A percentile compares a stretch with the other conserved stretches of the same genome.
These are phyloP conservation scores for Thalassarche chlororhynchos DNA, from an alignment of 2,113 vertebrate species.

Conservation along the genomic window DNA sequence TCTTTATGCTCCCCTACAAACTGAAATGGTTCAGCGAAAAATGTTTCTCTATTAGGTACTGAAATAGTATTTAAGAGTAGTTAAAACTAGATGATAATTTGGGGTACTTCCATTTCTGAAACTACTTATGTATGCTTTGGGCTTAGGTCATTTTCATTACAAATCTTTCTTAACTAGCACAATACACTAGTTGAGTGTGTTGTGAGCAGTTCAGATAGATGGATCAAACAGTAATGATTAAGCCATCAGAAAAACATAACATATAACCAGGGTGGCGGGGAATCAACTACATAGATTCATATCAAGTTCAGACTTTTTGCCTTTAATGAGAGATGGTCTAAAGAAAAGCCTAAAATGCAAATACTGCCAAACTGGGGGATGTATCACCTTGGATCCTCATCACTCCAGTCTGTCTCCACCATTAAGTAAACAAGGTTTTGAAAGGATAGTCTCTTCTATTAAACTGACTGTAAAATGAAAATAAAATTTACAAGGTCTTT, in stretches of 20 bases:
- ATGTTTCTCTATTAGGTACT: neutral
- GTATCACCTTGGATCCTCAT: neutral
- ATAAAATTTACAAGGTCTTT: neutral
- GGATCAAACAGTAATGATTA: neutral
- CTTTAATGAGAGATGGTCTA: neutral
- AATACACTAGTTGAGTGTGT: neutral
- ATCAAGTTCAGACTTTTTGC: neutral
- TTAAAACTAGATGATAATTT: neutral
- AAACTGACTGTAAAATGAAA: neutral
- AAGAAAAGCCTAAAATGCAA: neutral
- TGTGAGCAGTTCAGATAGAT: neutral
- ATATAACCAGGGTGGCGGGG: neutral
- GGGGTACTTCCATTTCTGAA: neutral
- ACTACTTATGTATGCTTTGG: neutral
- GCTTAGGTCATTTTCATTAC: neutral
- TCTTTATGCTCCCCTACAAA: neutral
- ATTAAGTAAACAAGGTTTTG: neutral
- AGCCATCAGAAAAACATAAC: neutral
- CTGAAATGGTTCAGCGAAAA: neutral
- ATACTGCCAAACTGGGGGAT: neutral
- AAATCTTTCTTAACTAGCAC: neutral
- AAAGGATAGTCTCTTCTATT: neutral
- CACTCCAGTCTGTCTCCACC: neutral
- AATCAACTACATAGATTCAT: neutral
- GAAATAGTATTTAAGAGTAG: neutral